phyloP scores from a whole-genome alignment of 1,140 invertebrate species.

The Drosophila ercepeae region DNA sequence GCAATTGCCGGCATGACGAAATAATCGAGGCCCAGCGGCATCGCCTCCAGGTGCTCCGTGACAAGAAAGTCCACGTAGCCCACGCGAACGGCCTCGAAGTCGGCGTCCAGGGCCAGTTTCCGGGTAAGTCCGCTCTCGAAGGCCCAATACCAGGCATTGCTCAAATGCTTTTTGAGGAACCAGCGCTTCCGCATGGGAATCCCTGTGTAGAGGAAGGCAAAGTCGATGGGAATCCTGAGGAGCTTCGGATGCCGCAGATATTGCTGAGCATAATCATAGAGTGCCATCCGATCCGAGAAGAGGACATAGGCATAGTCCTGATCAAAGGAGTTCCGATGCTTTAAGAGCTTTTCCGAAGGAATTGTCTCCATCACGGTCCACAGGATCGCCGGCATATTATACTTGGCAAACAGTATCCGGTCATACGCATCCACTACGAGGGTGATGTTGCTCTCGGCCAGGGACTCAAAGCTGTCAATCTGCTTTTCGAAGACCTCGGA shows the following conservation, averaged over 20 bases:
- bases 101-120: conserved; percentile 60
- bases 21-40: conserved; percentile 63
- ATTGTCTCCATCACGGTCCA: conserved; percentile 36
- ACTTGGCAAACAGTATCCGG: conserved; percentile 14
- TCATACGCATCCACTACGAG: conserved; percentile 57
- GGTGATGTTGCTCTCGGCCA: conserved; percentile 47
- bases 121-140: conserved; percentile 57
- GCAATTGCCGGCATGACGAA: conserved; percentile 71
- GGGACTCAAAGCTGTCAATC: conserved; percentile 54
- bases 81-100: conserved; percentile 58
- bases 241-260: conserved; percentile 55
- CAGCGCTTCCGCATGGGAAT: conserved; percentile 63
- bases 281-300: conserved; percentile 61
- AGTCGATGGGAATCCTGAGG: conserved; percentile 59
- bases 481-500: conserved; percentile 59
- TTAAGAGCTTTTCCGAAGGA: conserved; percentile 19
- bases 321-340: conserved; percentile 48
- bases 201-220: conserved; percentile 53
- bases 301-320: conserved; percentile 59
- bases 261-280: conserved; percentile 56
- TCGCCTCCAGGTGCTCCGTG: conserved; percentile 54
- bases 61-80: conserved; percentile 52
- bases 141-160: conserved; percentile 49
- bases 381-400: conserved; percentile 50
- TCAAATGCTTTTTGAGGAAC: conserved; percentile 54